Base-by-base conservation (phyloP, 2,888 invertebrate genomes). In the Amblyjoppa proteus region DNA sequence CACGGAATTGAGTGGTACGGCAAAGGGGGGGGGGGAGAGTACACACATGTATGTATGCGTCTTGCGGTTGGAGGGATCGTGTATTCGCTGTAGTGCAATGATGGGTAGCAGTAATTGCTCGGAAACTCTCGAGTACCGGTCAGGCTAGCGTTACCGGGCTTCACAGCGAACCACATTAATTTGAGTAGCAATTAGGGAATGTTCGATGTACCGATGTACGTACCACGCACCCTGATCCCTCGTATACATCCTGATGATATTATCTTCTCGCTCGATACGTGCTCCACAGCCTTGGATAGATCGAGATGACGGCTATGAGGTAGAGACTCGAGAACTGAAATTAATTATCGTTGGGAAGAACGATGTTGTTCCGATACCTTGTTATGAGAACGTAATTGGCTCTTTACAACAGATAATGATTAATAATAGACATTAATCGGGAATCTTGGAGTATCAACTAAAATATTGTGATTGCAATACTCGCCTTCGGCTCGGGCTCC, bases 181-280 rank as follows among this genome's bases (percentile, higher is more conserved):
- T 81, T 77, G 77, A 81, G 81, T 77, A 81, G 81, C 77, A 84
- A 84, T 81, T 81, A 84, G 73, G 41, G 34, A 73, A 73, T 69
- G 74, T 81, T 81, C 81, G 73, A 78, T 66, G 80, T 45, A 49
- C 34, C 58, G 66, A 34, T 64, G 64, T 71, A 25, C 53, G 34
- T 79, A 51, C 71, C 16, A 28, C 7, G 45, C 7, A 16, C 58
- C 20, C 49, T 31, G 31, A 70, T 61, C 61, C 58, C 58, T 61
- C 70, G 49, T 70, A 79, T 61, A 49, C 49, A 70, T 70, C 34
- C 49, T 11, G 61, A 79, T 45, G 70, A 70, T 68, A 61, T 70
- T 70, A 70, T 79, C 78, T 76, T 34, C 28, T 16, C 75, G 16
- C 25, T 13, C 53, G 49, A 16, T 51, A 66, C 75, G 45, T 45